phyloP scores from a whole-genome alignment of 2,113 vertebrate genomes.

The Laterallus jamaicensis region DNA sequence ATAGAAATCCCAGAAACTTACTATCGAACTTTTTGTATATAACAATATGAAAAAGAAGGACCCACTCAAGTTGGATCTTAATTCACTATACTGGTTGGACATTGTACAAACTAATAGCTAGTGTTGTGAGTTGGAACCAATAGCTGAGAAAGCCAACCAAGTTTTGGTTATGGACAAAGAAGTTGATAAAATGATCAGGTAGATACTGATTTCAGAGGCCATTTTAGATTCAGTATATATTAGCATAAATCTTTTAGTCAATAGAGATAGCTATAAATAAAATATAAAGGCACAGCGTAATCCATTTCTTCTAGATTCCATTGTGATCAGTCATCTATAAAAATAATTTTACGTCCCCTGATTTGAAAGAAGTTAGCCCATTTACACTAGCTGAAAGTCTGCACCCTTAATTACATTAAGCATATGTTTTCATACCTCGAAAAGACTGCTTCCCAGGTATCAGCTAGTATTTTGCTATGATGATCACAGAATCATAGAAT shows the following conservation, averaged over 20 bases:
- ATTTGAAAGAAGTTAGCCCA: neutral
- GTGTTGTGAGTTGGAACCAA: neutral
- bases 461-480: neutral
- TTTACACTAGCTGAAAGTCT: neutral
- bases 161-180: neutral
- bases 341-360: neutral
- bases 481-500: no score
- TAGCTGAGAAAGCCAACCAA: neutral
- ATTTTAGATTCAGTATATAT: neutral
- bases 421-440: neutral
- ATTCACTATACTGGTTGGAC: neutral
- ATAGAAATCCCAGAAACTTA: neutral
- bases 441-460: neutral
- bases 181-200: neutral
- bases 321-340: neutral
- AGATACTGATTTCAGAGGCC: neutral
- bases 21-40: neutral
- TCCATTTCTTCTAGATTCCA: neutral
- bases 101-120: neutral
- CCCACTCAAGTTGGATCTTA: neutral
- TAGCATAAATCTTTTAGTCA: neutral
- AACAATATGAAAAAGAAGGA: neutral
- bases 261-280: neutral
- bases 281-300: neutral
- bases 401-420: neutral